Conservation (phyloP, 2,113 vertebrate genomes). For the Oryzias woworae region DNA sequence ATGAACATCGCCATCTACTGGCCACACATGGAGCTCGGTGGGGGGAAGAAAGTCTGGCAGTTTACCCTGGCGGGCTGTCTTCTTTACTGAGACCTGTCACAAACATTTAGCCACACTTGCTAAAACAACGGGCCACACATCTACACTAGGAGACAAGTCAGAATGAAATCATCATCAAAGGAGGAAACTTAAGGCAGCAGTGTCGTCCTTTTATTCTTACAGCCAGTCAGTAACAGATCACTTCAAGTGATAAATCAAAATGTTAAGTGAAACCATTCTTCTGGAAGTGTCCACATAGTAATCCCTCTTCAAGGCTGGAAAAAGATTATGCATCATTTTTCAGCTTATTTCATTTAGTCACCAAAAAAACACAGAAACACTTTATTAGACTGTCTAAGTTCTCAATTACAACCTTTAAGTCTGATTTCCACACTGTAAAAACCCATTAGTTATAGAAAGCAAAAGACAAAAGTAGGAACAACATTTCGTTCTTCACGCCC, state of each 20-base stretch:
- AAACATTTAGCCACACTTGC: constrained; percentile 73
- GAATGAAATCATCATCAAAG: constrained; percentile 69
- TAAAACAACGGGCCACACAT: constrained; percentile 71
- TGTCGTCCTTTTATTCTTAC: constrained; percentile 29
- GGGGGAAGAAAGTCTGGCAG: constrained; percentile 30
- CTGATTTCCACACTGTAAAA: not conserved
- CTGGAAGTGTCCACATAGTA: constrained; percentile 49
- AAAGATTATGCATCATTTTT: constrained; percentile 28
- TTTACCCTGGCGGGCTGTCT: constrained; percentile 62
- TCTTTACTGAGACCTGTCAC: constrained; percentile 72
- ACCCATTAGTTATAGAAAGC: constrained; percentile 6
- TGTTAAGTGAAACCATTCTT: constrained; percentile 54
- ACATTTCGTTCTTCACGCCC: constrained; percentile 15
- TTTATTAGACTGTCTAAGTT: constrained; percentile 36
- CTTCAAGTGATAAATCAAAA: constrained; percentile 66
- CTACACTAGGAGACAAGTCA: constrained; percentile 58
- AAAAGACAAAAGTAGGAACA: constrained; percentile 22
- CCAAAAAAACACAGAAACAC: constrained; percentile 30
- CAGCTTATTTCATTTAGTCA: constrained; percentile 45
- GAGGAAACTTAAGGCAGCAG: constrained; percentile 38
- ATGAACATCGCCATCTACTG: constrained; percentile 84
- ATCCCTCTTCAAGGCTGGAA: constrained; percentile 47
- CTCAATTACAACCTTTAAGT: constrained; percentile 31
- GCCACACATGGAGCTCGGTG: constrained; percentile 19
- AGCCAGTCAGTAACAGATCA: constrained; percentile 56